Evolutionary conservation across 2,113 vertebrate species (phyloP).

Genomic region (Seriola quinqueradiata): DNA sequence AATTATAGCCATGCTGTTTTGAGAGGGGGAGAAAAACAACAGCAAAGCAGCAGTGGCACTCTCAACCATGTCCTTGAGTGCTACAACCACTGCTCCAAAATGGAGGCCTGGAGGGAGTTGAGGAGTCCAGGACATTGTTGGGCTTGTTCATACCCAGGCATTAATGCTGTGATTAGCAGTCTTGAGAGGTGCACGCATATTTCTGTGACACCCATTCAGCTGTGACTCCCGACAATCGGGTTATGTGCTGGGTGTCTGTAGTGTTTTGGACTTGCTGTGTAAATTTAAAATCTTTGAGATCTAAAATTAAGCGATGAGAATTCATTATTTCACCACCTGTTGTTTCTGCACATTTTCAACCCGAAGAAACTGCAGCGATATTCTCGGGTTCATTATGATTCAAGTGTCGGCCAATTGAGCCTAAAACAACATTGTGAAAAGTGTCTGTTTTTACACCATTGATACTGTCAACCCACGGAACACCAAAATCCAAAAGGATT

Average conservation of each 20-base stretch:
- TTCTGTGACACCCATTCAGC: constrained; percentile 60
- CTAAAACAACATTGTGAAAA: constrained; percentile 12
- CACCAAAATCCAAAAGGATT: constrained; percentile 10
- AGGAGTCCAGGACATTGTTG: constrained; percentile 52
- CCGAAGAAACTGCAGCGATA: constrained; percentile 25
- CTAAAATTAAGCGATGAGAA: constrained; percentile 7
- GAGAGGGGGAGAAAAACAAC: constrained; percentile 80
- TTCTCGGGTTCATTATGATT: constrained; percentile 40
- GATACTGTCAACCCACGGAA: not conserved
- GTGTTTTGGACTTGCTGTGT: constrained; percentile 1
- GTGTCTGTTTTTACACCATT: constrained; percentile 26
- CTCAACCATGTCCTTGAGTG: constrained; percentile 71
- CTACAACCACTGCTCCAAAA: constrained; percentile 71
- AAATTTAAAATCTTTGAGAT: constrained; percentile 16
- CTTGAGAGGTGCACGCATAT: constrained; percentile 55
- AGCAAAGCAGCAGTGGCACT: constrained; percentile 71
- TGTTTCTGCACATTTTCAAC: not conserved
- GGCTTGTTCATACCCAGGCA: constrained; percentile 49
- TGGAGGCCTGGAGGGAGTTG: constrained; percentile 71
- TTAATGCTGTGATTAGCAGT: constrained; percentile 69
- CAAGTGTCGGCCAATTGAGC: constrained; percentile 14
- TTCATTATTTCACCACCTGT: constrained; percentile 4
- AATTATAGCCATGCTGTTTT: constrained; percentile 83
- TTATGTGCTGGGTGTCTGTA: constrained; percentile 50
- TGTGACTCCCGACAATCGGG: constrained; percentile 50